Conservation (phyloP, 2,888 invertebrate genomes). For the Mesoligia furuncula region DNA sequence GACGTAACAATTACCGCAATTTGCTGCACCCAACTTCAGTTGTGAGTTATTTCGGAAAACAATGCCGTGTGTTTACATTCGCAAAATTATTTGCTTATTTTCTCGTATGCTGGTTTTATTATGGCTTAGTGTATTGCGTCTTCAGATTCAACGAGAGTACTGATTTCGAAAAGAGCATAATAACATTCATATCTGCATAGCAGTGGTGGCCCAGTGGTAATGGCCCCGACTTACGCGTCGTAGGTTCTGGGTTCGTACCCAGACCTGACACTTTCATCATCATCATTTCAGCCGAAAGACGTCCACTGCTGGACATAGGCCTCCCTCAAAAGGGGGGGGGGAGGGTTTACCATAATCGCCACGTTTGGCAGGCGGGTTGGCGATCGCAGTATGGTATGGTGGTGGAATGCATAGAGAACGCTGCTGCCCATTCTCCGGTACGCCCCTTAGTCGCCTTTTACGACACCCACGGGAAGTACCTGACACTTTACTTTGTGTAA, state of each 20-base stretch:
- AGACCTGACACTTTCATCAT: neutral
- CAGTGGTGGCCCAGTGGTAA: too few species aligned
- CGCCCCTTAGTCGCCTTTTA: too few species aligned
- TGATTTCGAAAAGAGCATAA: neutral
- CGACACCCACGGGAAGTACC: too few species aligned
- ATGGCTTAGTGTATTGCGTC: neutral
- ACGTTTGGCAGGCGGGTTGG: too few species aligned
- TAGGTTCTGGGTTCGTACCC: neutral
- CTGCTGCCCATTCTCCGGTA: too few species aligned
- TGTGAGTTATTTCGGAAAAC: constrained; percentile 34
- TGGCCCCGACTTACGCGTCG: neutral
- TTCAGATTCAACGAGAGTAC: neutral
- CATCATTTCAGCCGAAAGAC: too few species aligned
- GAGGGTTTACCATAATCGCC: too few species aligned
- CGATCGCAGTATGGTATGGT: too few species aligned
- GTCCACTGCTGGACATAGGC: too few species aligned
- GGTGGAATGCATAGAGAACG: too few species aligned
- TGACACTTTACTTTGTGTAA: too few species aligned
- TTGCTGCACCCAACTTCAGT: constrained; percentile 14
- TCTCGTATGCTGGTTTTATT: neutral
- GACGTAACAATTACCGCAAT: constrained; percentile 21
- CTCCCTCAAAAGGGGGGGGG: too few species aligned
- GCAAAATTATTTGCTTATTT: constrained; percentile 26
- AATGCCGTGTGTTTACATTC: constrained; percentile 33
- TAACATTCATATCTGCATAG: neutral